Evolutionary conservation across 2,888 invertebrate species (phyloP).

Genomic region (Prosapia bicincta): DNA sequence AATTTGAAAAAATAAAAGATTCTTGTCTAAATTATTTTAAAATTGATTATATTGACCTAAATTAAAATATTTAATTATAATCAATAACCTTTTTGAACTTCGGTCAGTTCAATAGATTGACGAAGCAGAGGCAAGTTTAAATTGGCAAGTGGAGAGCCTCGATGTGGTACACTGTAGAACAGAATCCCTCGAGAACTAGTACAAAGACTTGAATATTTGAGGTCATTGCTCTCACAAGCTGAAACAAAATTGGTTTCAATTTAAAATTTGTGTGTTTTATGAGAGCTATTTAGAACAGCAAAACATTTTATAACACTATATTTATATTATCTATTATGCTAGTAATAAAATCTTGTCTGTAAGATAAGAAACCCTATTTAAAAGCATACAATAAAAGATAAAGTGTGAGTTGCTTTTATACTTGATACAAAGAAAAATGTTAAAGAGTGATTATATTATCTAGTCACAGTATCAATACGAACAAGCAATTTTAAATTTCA

Average conservation of each 20-base stretch:
- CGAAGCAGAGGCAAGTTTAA: slow-evolving; percentile 68
- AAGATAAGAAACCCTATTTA: background rate
- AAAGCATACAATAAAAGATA: background rate
- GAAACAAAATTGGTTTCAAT: no score
- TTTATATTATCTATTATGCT: no score
- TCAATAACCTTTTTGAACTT: slow-evolving; percentile 69
- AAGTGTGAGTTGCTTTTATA: background rate
- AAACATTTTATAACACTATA: no score
- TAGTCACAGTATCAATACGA: no score
- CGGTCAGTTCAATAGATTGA: slow-evolving; percentile 73
- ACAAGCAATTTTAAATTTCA: no score
- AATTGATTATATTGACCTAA: no score
- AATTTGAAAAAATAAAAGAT: no score
- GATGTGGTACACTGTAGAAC: slow-evolving; percentile 86
- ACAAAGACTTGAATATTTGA: slow-evolving; percentile 52
- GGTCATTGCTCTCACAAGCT: slow-evolving; percentile 53
- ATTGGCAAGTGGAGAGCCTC: slow-evolving; percentile 74
- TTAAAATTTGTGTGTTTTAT: no score
- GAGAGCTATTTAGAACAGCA: no score
- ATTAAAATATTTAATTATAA: background rate
- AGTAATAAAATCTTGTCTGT: background rate
- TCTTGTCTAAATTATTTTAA: no score
- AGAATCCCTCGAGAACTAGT: slow-evolving; percentile 61
- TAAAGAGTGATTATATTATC: no score
- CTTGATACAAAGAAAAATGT: no score